A percentile compares a stretch with the other conserved stretches of the same genome.
These are phyloP conservation scores for Chloropsis cyanopogon DNA, from an alignment of 2,113 vertebrate species.

Conservation along the genomic window DNA sequence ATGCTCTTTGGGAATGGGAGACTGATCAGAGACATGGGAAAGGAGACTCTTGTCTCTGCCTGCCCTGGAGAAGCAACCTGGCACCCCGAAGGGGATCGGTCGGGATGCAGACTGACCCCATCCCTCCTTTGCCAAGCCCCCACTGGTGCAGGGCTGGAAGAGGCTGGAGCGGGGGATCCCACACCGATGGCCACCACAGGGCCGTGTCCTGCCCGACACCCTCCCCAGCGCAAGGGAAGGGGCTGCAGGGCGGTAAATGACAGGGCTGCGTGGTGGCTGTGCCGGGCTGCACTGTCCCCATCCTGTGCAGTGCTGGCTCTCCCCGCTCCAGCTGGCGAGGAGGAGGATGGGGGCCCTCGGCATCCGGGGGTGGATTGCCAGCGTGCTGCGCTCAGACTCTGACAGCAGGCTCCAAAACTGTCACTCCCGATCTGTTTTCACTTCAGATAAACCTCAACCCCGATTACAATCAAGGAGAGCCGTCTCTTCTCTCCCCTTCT, in stretches of 20 bases:
- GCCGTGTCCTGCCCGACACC: not conserved
- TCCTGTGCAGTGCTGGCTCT: rapidly evolving
- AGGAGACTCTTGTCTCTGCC: not conserved
- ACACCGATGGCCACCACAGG: rapidly evolving
- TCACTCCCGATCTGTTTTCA: slow-evolving; percentile 76
- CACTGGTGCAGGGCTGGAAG: not conserved
- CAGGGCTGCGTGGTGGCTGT: rapidly evolving
- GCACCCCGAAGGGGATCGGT: rapidly evolving
- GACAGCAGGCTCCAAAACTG: slow-evolving; percentile 75
- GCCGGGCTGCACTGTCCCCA: rapidly evolving
- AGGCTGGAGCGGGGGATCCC: not conserved
- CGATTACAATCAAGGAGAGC: slow-evolving; percentile 68
- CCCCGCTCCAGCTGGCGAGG: not conserved
- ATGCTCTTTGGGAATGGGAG: not conserved
- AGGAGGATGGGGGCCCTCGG: not conserved
- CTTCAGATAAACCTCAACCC: slow-evolving; percentile 72
- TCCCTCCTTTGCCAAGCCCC: not conserved
- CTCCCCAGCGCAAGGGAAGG: not conserved
- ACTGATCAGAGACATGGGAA: not conserved
- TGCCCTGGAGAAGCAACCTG: not conserved
- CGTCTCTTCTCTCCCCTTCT: not conserved
- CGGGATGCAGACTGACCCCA: rapidly evolving
- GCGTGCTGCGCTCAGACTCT: not conserved
- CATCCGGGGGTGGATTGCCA: not conserved
- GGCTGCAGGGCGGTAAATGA: not conserved